Base-by-base conservation (phyloP, 2,888 invertebrate species). In the Limnephilus auricula region DNA sequence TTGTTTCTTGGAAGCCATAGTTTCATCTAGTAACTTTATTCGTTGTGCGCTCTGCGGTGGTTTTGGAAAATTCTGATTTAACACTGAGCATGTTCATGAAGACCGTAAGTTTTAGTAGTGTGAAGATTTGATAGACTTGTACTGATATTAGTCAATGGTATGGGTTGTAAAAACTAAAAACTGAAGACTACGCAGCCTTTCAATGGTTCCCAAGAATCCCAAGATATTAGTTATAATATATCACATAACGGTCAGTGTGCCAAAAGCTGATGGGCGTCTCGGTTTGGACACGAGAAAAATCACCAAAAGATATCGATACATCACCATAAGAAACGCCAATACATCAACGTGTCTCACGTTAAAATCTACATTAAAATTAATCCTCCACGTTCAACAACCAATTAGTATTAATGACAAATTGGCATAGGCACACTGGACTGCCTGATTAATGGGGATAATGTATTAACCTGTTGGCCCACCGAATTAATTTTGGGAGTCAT, bases 391-490 rank as follows among this genome's bases (percentile, higher is more conserved):
- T 34, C 50, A 50, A 65, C 30, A 65, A 13, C 15, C 86, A 50
- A 32, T 86, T 86, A 86, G 65, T 2, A 34, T 31, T 86, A 50
- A 50, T 86, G 86, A 65, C 50, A 65, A 32, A 86, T 86, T 86
- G 86, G 86, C 45, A 34, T 30, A 86, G 18, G 18, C 30, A 86
- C 86, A 65, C 31, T 32, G 25, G 30, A 50, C 50, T 50, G 86
- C 25, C 50, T 86, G 86, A 86, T 86, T 50, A 86, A 86, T 86
- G 86, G 45, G 13, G 65, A 86, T 15, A 86, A 86, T 31, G 15
- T 65, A 31, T 40, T 30, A 85, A 85, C 84, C 30, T 6, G n/a
- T 45, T 37, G 80, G 80, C 65, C 65, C 65, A 65, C 65, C 65
- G n/a, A 25, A 65, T n/a, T 65, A 65, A 2, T n/a, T 65, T 65